Evolutionary conservation across 2,797 vertebrate genomes (phyloP).

Genomic region (Oreonectes daqikongensis): DNA sequence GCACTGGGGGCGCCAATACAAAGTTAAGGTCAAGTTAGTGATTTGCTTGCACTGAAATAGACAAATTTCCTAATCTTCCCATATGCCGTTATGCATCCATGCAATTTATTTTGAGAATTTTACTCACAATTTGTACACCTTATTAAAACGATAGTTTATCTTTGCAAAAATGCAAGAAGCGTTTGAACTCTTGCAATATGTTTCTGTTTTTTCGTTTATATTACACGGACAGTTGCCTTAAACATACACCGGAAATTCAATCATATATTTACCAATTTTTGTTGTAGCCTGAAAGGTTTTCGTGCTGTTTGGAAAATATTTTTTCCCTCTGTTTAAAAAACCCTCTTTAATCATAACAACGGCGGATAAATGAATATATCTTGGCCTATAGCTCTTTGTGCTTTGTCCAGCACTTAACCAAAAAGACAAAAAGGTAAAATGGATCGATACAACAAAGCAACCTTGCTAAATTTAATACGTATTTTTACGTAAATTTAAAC

Average conservation of each 20-base stretch:
- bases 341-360: background rate
- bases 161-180: background rate
- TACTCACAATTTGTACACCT: background rate
- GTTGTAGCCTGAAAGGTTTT: background rate
- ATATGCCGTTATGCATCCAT: background rate
- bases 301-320: background rate
- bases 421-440: background rate
- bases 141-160: background rate
- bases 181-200: background rate
- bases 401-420: background rate
- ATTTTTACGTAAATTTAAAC: too few species aligned
- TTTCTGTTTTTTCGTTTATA: background rate
- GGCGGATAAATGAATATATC: background rate
- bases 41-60: constrained; percentile 79
- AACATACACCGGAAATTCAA: background rate
- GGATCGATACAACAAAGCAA: background rate
- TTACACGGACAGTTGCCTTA: background rate
- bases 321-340: background rate
- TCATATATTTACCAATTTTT: background rate
- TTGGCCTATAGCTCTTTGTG: background rate
- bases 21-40: constrained; percentile 99
- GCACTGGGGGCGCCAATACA: constrained; percentile 89
- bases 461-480: background rate
- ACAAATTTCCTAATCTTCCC: background rate
- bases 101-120: background rate